Conservation (phyloP, 1,140 invertebrate genomes). For the Drosophila sturtevanti region DNA sequence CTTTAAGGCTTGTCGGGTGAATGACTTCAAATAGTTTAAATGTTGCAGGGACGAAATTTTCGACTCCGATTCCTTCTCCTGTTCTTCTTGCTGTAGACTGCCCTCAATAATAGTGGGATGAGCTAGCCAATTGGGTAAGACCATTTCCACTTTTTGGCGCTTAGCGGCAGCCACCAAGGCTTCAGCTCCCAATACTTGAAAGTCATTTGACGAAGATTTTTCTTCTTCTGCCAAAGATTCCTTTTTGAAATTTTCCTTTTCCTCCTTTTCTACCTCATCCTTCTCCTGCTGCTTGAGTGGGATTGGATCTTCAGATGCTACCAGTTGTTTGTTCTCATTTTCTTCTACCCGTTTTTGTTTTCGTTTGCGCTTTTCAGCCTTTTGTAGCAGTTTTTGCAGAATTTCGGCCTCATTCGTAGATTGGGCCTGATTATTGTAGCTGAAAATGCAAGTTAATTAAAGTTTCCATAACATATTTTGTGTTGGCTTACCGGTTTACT, state of each 20-base stretch:
- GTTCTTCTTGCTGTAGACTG: conserved; percentile 85
- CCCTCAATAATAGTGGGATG: conserved; percentile 89
- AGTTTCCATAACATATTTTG: background rate
- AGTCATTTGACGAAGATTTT: conserved; percentile 57
- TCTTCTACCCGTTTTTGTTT: conserved; percentile 48
- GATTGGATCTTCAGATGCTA: conserved; percentile 24
- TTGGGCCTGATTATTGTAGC: conserved; percentile 15
- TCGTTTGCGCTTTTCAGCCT: conserved; percentile 73
- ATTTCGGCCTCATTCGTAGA: conserved; percentile 83
- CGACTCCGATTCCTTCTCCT: conserved; percentile 85
- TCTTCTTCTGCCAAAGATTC: background rate
- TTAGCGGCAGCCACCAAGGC: conserved; percentile 83
- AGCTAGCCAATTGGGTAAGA: conserved; percentile 93
- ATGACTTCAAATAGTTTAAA: conserved; percentile 67
- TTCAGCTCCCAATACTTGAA: conserved; percentile 84
- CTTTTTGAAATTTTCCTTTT: background rate
- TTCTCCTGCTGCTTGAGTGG: background rate
- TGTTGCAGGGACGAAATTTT: conserved; percentile 84
- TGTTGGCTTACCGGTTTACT: conserved; percentile 67
- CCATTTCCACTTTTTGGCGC: conserved; percentile 86
- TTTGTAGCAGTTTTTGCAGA: conserved; percentile 85
- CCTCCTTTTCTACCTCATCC: background rate
- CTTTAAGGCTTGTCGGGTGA: conserved; percentile 86
- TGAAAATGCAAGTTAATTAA: background rate
- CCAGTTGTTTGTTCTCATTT: background rate